Evolutionary conservation across 2,888 invertebrate genomes (phyloP).

Genomic region (Hartigia nigra): DNA sequence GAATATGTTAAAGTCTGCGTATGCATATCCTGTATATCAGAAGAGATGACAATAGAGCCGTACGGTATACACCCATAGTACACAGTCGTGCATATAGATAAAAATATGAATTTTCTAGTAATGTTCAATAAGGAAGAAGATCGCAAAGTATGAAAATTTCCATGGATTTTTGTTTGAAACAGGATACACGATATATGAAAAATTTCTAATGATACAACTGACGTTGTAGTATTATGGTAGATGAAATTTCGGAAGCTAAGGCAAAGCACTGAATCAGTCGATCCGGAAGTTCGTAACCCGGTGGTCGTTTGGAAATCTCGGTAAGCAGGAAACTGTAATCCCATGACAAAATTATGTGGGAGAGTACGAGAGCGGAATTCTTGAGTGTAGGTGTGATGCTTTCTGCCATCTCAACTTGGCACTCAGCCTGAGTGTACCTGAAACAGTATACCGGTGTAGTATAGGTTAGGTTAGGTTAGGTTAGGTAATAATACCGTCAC

Average conservation of each 20-base stretch:
- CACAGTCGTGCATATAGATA: neutral
- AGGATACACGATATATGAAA: no score
- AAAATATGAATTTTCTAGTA: neutral
- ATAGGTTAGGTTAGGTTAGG: neutral
- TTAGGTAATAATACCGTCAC: neutral
- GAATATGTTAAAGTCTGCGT: neutral
- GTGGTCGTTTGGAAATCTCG: neutral
- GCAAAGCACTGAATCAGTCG: neutral
- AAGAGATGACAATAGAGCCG: neutral
- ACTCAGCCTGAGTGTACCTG: neutral
- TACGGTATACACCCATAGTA: neutral
- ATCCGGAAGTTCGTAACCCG: neutral
- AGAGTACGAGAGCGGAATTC: neutral
- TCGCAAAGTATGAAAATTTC: neutral
- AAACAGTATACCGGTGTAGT: neutral
- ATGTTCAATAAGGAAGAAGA: neutral
- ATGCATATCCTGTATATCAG: neutral
- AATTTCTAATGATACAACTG: neutral
- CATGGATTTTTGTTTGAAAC: no score
- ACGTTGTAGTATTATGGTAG: neutral
- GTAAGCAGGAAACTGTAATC: neutral
- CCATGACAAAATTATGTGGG: neutral
- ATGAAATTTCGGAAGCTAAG: neutral
- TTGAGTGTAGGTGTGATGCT: neutral
- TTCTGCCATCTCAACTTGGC: neutral